phyloP scores from a whole-genome alignment of 1,140 invertebrate species.

The Globodera ellingtonae region DNA sequence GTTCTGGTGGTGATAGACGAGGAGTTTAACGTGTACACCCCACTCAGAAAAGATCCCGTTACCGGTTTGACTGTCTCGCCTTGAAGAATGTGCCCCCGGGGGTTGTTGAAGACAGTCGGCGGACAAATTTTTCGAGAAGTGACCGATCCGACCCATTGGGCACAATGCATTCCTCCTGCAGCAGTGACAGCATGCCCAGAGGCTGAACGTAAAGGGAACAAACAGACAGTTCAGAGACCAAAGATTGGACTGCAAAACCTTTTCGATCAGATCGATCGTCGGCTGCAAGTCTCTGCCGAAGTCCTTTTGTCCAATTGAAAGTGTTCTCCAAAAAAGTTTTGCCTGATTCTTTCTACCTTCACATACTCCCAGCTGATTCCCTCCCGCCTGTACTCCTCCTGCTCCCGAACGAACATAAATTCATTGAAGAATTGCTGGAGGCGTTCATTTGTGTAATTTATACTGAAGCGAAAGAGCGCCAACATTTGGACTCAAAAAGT shows the following conservation, averaged over 20 bases:
- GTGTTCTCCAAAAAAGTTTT: too few relatives aligned
- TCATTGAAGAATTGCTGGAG: constrained; percentile 99
- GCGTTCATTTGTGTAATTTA: constrained; percentile 95
- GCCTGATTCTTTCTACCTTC: neutral
- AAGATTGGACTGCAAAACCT: constrained; percentile 74
- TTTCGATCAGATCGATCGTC: constrained; percentile 98
- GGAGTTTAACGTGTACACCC: neutral
- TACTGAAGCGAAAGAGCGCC: constrained; percentile 67
- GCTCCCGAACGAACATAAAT: constrained; percentile 99
- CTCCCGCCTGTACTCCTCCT: constrained; percentile 93
- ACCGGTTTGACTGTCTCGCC: constrained; percentile 59
- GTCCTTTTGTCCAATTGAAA: constrained; percentile 78
- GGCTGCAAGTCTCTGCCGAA: constrained; percentile 96
- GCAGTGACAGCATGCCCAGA: constrained; percentile 98
- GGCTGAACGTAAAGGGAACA: constrained; percentile 73
- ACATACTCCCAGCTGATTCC: constrained; percentile 71
- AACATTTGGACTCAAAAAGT: neutral
- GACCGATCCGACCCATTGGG: constrained; percentile 97
- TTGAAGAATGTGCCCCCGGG: constrained; percentile 46
- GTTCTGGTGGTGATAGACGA: neutral
- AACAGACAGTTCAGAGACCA: constrained; percentile 1
- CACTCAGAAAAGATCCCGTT: neutral
- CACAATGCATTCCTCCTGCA: constrained; percentile 99
- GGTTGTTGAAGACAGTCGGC: constrained; percentile 33
- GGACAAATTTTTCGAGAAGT: constrained; percentile 88